Conservation (phyloP, 2,888 invertebrate species). For the Cepaea hortensis region DNA sequence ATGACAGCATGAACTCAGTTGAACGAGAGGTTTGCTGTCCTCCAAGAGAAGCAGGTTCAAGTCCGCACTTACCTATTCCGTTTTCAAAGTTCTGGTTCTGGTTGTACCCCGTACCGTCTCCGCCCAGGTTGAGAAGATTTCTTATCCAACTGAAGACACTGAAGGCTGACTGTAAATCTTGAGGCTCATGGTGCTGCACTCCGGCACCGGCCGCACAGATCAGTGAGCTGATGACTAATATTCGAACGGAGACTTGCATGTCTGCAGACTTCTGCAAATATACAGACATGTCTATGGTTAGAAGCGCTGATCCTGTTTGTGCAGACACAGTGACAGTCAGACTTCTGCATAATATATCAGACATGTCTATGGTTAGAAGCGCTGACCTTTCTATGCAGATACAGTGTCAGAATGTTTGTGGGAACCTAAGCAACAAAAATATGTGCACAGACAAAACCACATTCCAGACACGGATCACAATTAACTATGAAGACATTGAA, state of each 20-base stretch:
- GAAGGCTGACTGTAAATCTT: constrained; percentile 33
- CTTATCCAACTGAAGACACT: constrained; percentile 31
- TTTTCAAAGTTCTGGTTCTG: neutral
- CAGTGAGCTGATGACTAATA: neutral
- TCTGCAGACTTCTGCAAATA: neutral
- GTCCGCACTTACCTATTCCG: neutral
- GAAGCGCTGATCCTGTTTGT: too few species aligned
- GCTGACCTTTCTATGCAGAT: too few species aligned
- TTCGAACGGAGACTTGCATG: neutral
- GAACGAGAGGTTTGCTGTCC: too few species aligned
- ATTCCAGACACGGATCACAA: too few species aligned
- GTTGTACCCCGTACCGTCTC: neutral
- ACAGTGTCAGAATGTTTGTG: too few species aligned
- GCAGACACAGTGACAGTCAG: too few species aligned
- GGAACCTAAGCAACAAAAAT: too few species aligned
- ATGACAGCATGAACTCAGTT: too few species aligned
- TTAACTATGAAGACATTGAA: too few species aligned
- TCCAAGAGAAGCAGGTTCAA: too few species aligned
- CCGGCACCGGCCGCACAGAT: constrained; percentile 12
- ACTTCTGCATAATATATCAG: neutral
- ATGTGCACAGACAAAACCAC: too few species aligned
- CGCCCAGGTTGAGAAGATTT: neutral
- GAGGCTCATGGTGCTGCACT: constrained; percentile 29
- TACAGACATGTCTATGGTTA: neutral
- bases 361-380: too few species aligned